Evolutionary conservation across 1,140 invertebrate species (phyloP).

Genomic region (Dendroctonus valens): DNA sequence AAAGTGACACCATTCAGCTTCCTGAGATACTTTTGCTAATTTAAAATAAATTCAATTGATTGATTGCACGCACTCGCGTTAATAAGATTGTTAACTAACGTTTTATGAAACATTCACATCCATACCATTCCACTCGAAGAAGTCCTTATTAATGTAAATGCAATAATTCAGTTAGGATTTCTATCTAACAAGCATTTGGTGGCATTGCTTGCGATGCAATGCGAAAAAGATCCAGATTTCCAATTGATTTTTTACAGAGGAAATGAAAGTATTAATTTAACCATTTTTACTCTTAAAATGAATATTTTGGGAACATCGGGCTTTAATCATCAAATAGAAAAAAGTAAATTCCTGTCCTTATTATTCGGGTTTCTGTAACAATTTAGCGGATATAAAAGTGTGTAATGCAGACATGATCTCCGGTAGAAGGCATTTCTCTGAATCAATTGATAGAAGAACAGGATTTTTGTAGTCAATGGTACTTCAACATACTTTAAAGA

Average conservation of each 20-base stretch:
- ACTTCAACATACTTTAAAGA: constrained; percentile 31
- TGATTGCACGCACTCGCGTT: too few relatives aligned
- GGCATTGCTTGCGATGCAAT: too few relatives aligned
- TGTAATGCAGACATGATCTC: constrained; percentile 19
- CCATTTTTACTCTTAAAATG: background rate
- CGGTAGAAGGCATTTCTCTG: constrained; percentile 20
- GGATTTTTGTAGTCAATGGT: constrained; percentile 30
- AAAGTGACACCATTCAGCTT: too few relatives aligned
- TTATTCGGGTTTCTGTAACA: constrained; percentile 12
- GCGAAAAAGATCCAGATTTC: background rate
- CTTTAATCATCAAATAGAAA: too few relatives aligned
- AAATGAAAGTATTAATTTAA: too few relatives aligned
- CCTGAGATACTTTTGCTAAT: too few relatives aligned
- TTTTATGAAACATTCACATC: constrained; percentile 2
- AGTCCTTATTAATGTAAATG: constrained; percentile 8
- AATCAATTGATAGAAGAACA: constrained; percentile 30
- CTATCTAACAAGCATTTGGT: too few relatives aligned
- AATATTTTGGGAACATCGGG: too few relatives aligned
- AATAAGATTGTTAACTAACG: background rate
- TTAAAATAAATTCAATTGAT: too few relatives aligned
- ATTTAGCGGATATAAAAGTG: constrained; percentile 21
- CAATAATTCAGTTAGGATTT: background rate
- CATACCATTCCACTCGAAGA: constrained; percentile 2
- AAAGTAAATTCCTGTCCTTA: background rate
- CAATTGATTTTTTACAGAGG: too few relatives aligned